Base-by-base conservation (phyloP, 2,797 vertebrate genomes). In the Ctenosaura bakeri region DNA sequence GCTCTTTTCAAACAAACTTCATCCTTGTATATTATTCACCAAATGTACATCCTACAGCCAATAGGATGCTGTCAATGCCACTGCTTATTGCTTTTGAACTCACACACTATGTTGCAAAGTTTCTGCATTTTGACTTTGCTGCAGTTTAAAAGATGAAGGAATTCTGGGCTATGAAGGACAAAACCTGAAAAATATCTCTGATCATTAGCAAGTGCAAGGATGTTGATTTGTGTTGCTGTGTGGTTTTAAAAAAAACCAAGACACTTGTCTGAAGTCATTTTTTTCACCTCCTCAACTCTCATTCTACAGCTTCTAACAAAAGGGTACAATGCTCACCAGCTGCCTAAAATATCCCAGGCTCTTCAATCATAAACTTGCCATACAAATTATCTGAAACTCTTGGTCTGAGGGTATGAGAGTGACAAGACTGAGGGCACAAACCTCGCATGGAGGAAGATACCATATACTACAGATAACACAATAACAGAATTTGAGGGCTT, bases 321-420 rank as follows among this genome's bases (percentile, higher is more conserved):
- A 92, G 91, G 80, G 59, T 88, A 89, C 42, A 91, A 86, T 76
- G 92, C 50, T 90, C 91, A 86, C 78, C 91, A 94, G 91, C 66
- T 95, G 86, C 80, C 88, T 85, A 93, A 94, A 95, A 95, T 89
- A 95, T 76, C 87, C 86, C 54, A 89, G 79, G 88, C 82, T 92
- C 94, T 96, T 95, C 92, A 92, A 89, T 94, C 90, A 94, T 9
- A 92, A 95, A 95, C 94, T 89, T 84, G 84, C 71, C 93, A 90
- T 85, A 91, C 88, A 92, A 90, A 94, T 94, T 93, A 95, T 29
- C 86, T 89, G 91, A 92, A 91, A 38, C 83, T 22, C 22, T 64
- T 86, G 92, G 87, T 87, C 93, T 85, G 87, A 0, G 2, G 84
- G 79, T 92, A 0, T 0, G 80, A 93, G 90, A 89, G 80, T 88